A percentile compares a stretch with the other conserved stretches of the same genome.
These are phyloP conservation scores for Telmatherina bonti DNA, from an alignment of 2,797 vertebrate genomes.

Conservation along the genomic window DNA sequence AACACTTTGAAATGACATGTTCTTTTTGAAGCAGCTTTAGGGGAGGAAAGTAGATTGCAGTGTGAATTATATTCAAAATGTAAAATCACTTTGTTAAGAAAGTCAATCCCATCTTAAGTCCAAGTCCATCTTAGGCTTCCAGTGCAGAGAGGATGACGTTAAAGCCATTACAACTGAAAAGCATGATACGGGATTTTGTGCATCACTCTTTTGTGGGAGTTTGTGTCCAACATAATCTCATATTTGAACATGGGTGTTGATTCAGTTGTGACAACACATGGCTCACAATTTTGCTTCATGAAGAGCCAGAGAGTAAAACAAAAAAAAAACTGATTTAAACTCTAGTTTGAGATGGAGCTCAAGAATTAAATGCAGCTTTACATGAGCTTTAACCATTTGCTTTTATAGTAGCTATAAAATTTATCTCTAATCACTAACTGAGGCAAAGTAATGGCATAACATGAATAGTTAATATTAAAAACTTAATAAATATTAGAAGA, in stretches of 20 bases:
- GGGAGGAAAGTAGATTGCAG: background rate
- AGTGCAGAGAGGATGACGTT: slow-evolving; percentile 19
- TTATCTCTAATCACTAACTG: background rate
- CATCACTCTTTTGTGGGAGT: slow-evolving; percentile 21
- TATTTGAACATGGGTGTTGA: slow-evolving; percentile 45
- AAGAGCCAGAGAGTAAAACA: slow-evolving; percentile 25
- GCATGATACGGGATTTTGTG: slow-evolving; percentile 37
- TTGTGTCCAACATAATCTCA: slow-evolving; percentile 47
- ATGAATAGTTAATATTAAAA: background rate
- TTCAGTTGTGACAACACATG: slow-evolving; percentile 43
- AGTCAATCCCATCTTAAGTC: background rate
- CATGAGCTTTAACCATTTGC: slow-evolving; percentile 3
- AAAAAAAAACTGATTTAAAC: slow-evolving; percentile 36
- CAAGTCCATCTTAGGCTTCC: background rate
- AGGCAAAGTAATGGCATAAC: background rate
- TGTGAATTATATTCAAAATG: slow-evolving; percentile 4
- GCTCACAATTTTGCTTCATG: slow-evolving; percentile 23
- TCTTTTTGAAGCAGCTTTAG: background rate
- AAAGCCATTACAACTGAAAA: slow-evolving; percentile 29
- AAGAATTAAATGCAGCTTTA: slow-evolving; percentile 1
- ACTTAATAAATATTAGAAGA: background rate
- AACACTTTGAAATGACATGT: slow-evolving; percentile 1
- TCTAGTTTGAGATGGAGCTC: slow-evolving; percentile 14
- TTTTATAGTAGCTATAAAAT: background rate
- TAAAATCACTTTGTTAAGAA: slow-evolving; percentile 5